Percentiles rank a stretch among this genome's conserved stretches.
phyloP scores from a whole-genome alignment of 2,797 vertebrate genomes.

The Falco peregrinus region DNA sequence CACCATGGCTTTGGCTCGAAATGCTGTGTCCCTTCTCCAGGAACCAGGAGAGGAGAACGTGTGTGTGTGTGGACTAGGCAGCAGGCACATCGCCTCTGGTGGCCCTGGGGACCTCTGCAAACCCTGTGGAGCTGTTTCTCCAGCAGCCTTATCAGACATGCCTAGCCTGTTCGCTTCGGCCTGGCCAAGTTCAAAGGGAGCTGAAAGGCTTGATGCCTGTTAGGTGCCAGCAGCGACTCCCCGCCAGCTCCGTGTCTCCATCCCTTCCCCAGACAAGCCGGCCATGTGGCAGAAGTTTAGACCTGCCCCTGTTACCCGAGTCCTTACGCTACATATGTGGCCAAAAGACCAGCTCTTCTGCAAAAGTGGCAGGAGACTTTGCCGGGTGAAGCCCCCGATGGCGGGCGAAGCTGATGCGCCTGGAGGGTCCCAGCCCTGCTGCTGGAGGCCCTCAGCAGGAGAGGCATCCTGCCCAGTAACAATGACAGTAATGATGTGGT shows the following conservation, averaged over 20 bases:
- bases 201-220: neutral
- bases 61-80: neutral
- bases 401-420: neutral
- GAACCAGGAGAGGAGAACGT: accelerated
- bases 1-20: neutral
- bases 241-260: neutral
- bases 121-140: neutral
- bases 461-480: neutral
- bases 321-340: neutral
- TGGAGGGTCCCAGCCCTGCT: neutral
- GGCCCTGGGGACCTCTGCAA: neutral
- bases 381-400: neutral
- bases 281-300: neutral
- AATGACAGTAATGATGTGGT: neutral
- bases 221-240: neutral
- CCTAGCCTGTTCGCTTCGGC: neutral
- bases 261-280: neutral
- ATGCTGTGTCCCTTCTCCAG: neutral
- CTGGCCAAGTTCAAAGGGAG: neutral
- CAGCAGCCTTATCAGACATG: neutral
- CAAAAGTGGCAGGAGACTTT: neutral
- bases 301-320: neutral
- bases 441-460: neutral
- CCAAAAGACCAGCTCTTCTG: neutral
- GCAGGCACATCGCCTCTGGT: neutral